Conservation (phyloP, 2,888 invertebrate genomes). For the Cinara cedri region DNA sequence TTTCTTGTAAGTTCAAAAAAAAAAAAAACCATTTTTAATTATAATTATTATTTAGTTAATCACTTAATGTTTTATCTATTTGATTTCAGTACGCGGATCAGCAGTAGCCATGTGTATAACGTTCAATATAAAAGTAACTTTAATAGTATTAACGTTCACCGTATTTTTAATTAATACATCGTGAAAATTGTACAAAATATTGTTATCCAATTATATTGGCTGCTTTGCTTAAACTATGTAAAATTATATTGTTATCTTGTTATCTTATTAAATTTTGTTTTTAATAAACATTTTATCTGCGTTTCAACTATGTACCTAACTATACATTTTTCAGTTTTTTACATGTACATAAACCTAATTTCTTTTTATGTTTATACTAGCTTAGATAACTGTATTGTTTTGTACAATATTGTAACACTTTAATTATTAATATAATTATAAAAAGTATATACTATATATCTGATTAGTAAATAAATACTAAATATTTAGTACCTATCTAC, state of each 20-base stretch:
- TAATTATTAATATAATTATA: background rate
- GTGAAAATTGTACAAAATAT: conserved; percentile 38
- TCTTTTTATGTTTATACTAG: background rate
- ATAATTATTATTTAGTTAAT: too few relatives aligned
- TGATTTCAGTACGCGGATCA: conserved; percentile 49
- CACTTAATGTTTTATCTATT: background rate
- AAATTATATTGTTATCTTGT: conserved; percentile 24
- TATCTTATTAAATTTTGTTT: conserved; percentile 19
- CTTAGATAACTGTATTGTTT: conserved; percentile 17
- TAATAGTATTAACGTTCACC: conserved; percentile 28
- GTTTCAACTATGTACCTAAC: background rate
- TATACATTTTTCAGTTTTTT: background rate
- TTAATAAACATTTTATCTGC: background rate
- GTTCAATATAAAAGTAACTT: conserved; percentile 19
- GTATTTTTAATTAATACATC: conserved; percentile 32
- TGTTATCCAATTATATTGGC: conserved; percentile 26
- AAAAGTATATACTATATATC: background rate
- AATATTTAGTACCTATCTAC: conserved; percentile 6
- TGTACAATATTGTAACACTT: background rate
- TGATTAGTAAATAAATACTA: background rate
- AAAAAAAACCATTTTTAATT: background rate
- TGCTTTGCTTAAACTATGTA: conserved; percentile 15
- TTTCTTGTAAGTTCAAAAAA: too few relatives aligned
- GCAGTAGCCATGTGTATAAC: conserved; percentile 30
- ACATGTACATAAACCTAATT: background rate